Evolutionary conservation across 2,888 invertebrate genomes (phyloP).

Genomic region (Harpalus rufipes): DNA sequence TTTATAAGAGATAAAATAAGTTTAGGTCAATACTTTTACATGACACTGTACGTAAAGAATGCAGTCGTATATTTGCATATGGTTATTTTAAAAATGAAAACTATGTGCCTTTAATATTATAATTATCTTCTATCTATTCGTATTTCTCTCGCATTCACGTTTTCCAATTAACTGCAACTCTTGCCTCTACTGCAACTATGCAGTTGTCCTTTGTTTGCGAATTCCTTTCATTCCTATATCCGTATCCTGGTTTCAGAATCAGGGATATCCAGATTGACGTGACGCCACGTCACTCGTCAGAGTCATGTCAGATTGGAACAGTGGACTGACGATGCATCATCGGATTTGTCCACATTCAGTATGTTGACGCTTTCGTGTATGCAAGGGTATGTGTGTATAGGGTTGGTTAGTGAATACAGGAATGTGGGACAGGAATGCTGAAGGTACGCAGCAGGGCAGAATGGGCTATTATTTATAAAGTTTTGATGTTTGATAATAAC

Average conservation of each 20-base stretch:
- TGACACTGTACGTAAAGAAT: too few species aligned
- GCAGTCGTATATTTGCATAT: too few species aligned
- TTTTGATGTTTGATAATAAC: too few species aligned
- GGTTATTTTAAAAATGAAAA: too few species aligned
- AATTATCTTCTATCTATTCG: too few species aligned
- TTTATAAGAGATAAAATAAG: too few species aligned
- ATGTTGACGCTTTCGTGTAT: slow-evolving; percentile 13
- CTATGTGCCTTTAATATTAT: too few species aligned
- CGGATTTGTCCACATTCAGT: slow-evolving; percentile 26
- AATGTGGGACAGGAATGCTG: slow-evolving; percentile 11
- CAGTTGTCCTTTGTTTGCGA: neutral
- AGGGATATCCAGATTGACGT: neutral
- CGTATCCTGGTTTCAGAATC: neutral
- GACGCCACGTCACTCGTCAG: neutral
- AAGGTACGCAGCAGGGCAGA: neutral
- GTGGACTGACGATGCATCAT: slow-evolving; percentile 9
- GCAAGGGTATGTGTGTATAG: too few species aligned
- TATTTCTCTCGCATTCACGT: neutral
- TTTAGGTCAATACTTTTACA: too few species aligned
- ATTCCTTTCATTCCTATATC: neutral
- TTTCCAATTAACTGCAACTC: neutral
- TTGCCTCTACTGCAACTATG: too few species aligned
- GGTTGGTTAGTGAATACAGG: neutral
- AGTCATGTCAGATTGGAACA: slow-evolving; percentile 2
- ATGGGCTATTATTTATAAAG: too few species aligned